Base-by-base conservation (phyloP, 2,113 vertebrate genomes). In the Promerops cafer region DNA sequence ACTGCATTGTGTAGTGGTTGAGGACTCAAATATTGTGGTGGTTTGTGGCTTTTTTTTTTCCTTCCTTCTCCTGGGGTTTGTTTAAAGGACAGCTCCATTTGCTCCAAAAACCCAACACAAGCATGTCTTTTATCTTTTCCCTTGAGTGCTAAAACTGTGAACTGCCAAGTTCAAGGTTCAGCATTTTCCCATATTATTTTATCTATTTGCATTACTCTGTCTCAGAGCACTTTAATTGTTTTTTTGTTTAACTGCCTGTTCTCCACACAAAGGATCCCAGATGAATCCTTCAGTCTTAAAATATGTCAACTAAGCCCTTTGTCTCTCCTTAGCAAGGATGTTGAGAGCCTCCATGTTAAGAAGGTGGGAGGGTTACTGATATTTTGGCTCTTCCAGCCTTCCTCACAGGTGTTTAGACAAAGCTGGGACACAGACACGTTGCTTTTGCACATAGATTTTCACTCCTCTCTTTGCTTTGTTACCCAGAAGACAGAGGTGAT, bases 161-260 rank as follows among this genome's bases (percentile, higher is more conserved):
- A 76, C 90, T 90, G 79, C 65, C 50, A 93, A 96, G 94, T 95
- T 96, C 94, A 92, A 91, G 88, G 94, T 96, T 95, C 96, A 93
- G 65, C n/a, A 10, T 71, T 95, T 95, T 94, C 94, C 92, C 93
- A 90, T 94, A 86, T 96, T 94, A 68, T 90, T 94, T 93, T 90
- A 92, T 96, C 75, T 92, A 44, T 83, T 63, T 59, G 42, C 47
- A 28, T 74, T 95, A 18, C 30, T 76, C 28, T 39, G 16, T 74
- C 59, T 77, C 1, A 0, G 54, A 78, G 64, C 50, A 22, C 7
- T 66, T 74, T 1, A 79, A 42, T 76, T 56, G 66, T 85, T 90
- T 53, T 44, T 40, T 72, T 84, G 31, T 80, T 92, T 86, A 74
- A 83, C 45, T 65, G 61, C 37, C 45, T 5, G 0, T 69, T 69